phyloP scores from a whole-genome alignment of 2,113 vertebrate genomes.

The Stigmatopora nigra region DNA sequence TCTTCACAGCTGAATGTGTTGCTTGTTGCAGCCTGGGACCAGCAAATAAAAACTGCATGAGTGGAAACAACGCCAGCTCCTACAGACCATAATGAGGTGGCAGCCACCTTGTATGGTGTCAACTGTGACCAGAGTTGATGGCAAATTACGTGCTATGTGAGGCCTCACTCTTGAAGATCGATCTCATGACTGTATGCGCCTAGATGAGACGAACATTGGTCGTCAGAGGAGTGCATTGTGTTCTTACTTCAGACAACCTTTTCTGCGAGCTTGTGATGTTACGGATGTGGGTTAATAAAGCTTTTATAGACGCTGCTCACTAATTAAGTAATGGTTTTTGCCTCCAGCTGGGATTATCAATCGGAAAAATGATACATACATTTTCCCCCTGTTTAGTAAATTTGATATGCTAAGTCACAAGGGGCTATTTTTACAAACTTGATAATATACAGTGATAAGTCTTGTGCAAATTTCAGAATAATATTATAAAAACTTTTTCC shows the following conservation, averaged over 20 bases:
- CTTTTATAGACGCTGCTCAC: constrained; percentile 16
- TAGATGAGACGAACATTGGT: constrained; percentile 8
- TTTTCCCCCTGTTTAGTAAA: background rate
- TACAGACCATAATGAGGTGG: constrained; percentile 26
- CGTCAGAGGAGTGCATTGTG: constrained; percentile 22
- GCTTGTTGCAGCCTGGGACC: constrained; percentile 43
- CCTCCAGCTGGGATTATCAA: constrained; percentile 15
- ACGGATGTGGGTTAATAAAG: constrained; percentile 28
- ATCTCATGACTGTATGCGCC: constrained; percentile 34
- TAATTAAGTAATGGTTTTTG: constrained; percentile 1
- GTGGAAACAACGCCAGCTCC: constrained; percentile 24
- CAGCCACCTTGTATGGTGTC: constrained; percentile 36
- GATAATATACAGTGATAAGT: background rate
- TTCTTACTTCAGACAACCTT: constrained; percentile 15
- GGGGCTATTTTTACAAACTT: background rate
- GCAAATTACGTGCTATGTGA: constrained; percentile 20
- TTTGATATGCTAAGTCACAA: background rate
- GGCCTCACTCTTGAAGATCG: constrained; percentile 15
- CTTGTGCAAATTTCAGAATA: too few relatives aligned
- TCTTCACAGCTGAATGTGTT: constrained; percentile 35
- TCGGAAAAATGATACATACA: constrained; percentile 8
- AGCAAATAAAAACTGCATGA: constrained; percentile 22
- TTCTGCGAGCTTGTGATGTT: constrained; percentile 19
- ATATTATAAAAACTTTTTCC: too few relatives aligned
- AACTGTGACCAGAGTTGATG: constrained; percentile 18